Percentiles rank a stretch among this genome's conserved stretches.
Evolutionary conservation across 2,113 vertebrate species (phyloP).

Genomic region (Forbesichthys papilliferus): DNA sequence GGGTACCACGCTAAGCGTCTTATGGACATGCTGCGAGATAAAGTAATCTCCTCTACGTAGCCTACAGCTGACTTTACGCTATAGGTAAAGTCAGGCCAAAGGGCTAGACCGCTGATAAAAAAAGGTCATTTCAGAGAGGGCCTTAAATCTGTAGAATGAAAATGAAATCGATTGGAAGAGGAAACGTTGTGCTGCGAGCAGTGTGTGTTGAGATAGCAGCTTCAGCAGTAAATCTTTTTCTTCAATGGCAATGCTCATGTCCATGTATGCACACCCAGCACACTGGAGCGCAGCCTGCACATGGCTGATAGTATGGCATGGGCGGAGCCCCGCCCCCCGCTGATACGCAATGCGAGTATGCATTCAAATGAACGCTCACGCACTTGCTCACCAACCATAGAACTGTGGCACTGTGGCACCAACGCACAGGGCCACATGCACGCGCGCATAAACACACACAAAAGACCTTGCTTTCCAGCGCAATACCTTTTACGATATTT

Average conservation of each 20-base stretch:
- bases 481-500: no score
- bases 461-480: no score
- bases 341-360: background rate
- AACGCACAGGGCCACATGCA: no score
- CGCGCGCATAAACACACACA: no score
- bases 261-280: slow-evolving; percentile 44
- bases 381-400: no score
- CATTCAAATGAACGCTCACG: background rate
- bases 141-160: slow-evolving; percentile 53
- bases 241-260: slow-evolving; percentile 41
- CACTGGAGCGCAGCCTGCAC: slow-evolving; percentile 39
- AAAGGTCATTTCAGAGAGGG: slow-evolving; percentile 51
- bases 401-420: no score
- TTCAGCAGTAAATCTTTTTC: slow-evolving; percentile 55
- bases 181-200: slow-evolving; percentile 18
- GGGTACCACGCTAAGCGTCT: slow-evolving; percentile 24
- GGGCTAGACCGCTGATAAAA: slow-evolving; percentile 41
- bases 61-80: slow-evolving; percentile 17
- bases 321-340: background rate
- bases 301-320: slow-evolving; percentile 31
- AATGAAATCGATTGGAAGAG: slow-evolving; percentile 45
- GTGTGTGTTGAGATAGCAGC: slow-evolving; percentile 24
- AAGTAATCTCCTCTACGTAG: slow-evolving; percentile 38
- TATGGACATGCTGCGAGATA: slow-evolving; percentile 37
- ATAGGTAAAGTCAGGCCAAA: slow-evolving; percentile 41